Evolutionary conservation across 2,888 invertebrate species (phyloP).

Genomic region (Sycophila texana): DNA sequence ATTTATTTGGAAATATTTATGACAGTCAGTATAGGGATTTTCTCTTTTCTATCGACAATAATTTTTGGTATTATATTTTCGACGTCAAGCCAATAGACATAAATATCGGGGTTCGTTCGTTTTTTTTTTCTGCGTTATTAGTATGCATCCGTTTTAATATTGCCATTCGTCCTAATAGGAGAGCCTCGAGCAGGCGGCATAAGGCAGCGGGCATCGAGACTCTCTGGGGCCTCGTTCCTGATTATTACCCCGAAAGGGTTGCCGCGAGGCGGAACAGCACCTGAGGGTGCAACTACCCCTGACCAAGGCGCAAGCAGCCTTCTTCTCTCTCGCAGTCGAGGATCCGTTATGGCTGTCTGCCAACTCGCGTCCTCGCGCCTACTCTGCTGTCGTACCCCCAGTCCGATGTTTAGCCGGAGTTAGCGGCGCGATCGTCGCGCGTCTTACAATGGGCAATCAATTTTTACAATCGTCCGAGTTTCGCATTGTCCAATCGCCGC

Average conservation of each 20-base stretch:
- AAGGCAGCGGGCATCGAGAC: constrained; percentile 51
- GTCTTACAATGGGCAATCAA: not conserved
- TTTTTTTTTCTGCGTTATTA: constrained; percentile 59
- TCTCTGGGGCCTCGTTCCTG: constrained; percentile 74
- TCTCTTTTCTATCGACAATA: too few relatives aligned
- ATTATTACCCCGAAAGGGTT: constrained; percentile 75
- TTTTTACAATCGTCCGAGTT: too few relatives aligned
- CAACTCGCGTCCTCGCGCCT: constrained; percentile 53
- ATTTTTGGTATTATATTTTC: too few relatives aligned
- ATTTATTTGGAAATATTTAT: too few relatives aligned
- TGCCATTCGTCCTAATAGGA: constrained; percentile 73
- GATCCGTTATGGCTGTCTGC: constrained; percentile 64
- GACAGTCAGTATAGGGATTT: too few relatives aligned
- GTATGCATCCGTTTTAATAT: constrained; percentile 69
- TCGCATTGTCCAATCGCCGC: too few relatives aligned
- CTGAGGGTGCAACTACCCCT: constrained; percentile 71
- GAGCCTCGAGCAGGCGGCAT: constrained; percentile 30
- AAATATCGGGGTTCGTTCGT: not conserved
- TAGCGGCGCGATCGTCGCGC: constrained; percentile 40
- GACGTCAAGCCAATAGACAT: not conserved
- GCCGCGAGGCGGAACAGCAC: constrained; percentile 69
- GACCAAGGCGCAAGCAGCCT: constrained; percentile 10
- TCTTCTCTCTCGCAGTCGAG: constrained; percentile 38
- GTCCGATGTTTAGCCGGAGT: constrained; percentile 53
- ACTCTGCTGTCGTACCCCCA: constrained; percentile 11